Base-by-base conservation (phyloP, 2,888 invertebrate species). In the Rosalia funebris region DNA sequence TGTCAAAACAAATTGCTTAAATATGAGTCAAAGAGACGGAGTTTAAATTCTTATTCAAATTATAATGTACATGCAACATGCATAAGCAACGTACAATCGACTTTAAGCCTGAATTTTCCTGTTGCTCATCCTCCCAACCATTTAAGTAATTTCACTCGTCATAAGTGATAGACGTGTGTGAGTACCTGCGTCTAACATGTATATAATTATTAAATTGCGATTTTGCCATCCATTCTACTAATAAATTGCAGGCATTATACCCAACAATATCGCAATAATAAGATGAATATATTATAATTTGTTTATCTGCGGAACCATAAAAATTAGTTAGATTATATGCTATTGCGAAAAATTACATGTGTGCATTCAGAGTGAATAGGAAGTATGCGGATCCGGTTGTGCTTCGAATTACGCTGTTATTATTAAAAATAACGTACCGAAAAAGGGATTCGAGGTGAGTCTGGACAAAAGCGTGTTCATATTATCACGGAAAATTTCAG, bases 91-190 rank as follows among this genome's bases (percentile, higher is more conserved):
- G 53, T 66, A 62, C 68, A 66, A 68, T 68, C 62, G 65, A 62
- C 48, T 54, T 52, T 57, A 59, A 63, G 61, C 63, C 60, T 62
- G 68, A 62, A 65, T 69, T 58, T 60, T 63, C 54, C 62, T 58
- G 57, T 66, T 54, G 39, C 61, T 65, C 63, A 46, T 68, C 63
- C 63, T 68, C 63, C 63, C 63, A 59, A 58, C 65, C 63, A 66
- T 67, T 66, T 68, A 62, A 54, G 62, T 59, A 69, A 66, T 71
- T 71, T 65, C 58, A 58, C 69, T 62, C 68, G 66, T 71, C 71
- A 71, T 69, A 71, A 67, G 63, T 64, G 65, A 68, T 68, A 63
- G 69, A 70, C 71, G 64, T 70, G 69, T 69, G 69, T 63, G 65
- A 66, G 66, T 69, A 66, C 64, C 63, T 66, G 68, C 64, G 63